Conservation (phyloP, 2,797 vertebrate species). For the Malacoraja senta region DNA sequence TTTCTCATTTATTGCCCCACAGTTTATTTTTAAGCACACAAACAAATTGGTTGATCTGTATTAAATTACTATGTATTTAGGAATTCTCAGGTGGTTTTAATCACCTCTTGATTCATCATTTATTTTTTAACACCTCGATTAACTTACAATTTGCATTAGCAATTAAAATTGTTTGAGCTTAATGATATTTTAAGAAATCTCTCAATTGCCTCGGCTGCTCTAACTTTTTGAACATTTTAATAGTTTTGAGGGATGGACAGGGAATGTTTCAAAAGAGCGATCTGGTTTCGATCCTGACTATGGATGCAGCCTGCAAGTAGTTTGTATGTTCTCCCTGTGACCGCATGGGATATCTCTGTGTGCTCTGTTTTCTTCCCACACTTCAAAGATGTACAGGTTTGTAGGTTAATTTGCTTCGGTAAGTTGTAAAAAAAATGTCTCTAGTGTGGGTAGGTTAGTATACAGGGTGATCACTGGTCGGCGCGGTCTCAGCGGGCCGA, state of each 20-base stretch:
- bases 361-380: too few species aligned
- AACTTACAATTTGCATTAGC: neutral
- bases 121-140: neutral
- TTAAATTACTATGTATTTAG: neutral
- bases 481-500: too few species aligned
- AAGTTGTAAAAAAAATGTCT: too few species aligned
- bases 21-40: constrained; percentile 16
- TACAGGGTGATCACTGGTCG: too few species aligned
- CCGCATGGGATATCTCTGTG: too few species aligned
- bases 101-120: neutral
- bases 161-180: neutral
- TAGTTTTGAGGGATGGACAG: neutral
- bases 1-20: neutral
- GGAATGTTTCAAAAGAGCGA: neutral
- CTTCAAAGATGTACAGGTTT: too few species aligned
- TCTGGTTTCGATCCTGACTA: too few species aligned
- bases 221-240: neutral
- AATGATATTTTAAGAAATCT: neutral
- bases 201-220: neutral
- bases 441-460: too few species aligned
- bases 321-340: too few species aligned
- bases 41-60: constrained; percentile 1
- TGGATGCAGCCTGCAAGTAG: too few species aligned
- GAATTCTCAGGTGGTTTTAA: neutral
- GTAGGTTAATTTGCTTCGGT: too few species aligned